Evolutionary conservation across 2,888 invertebrate genomes (phyloP), one percentile per base, ranked within the genome.

Genomic region (Drosophila kanekoi): DNA sequence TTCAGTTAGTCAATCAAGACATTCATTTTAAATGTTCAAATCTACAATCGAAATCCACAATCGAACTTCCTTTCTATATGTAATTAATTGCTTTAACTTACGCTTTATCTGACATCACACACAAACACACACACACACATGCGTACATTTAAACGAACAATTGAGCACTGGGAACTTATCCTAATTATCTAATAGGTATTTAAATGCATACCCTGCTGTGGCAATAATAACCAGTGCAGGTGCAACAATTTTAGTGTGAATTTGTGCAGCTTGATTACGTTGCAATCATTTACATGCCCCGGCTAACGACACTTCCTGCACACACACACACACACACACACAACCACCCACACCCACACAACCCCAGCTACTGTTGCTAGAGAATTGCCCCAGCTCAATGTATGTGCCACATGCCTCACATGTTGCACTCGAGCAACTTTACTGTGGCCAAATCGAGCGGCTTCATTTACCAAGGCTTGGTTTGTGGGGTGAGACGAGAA

Each of bases 261-360:
- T 75, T 89, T 89, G 85, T 77, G 77, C 69, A 60, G 89, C 89
- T 87, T 87, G 77, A 84, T 84, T 89, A 84, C 72, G 61, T 40
- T 54, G 60, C 75, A 68, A 59, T 37, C 40, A 49, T 41, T 61
- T 62, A 48, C 53, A 72, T 70, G 52, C 74, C 53, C 67, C 68
- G 72, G 64, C 64, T 79, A 68, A 43, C 51, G 72, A 59, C 47
- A 59, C 56, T 60, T 54, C 20, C 33, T 3, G n/a, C 28, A 47
- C 45, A 33, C 45, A 8, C 20, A 20, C 33, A 38, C 16, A 37
- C 1, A 8, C 28, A 33, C 41, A 16, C 45, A 35, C 61, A 77
- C 0, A n/a, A n/a, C n/a, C n/a, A n/a, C 5, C 23, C 20, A 3
- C 20, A 28, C 41, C 40, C 37, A 18, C 43, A 35, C 61, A 77